Conservation (phyloP, 2,113 vertebrate species). For the Mesembrinibis cayennensis region DNA sequence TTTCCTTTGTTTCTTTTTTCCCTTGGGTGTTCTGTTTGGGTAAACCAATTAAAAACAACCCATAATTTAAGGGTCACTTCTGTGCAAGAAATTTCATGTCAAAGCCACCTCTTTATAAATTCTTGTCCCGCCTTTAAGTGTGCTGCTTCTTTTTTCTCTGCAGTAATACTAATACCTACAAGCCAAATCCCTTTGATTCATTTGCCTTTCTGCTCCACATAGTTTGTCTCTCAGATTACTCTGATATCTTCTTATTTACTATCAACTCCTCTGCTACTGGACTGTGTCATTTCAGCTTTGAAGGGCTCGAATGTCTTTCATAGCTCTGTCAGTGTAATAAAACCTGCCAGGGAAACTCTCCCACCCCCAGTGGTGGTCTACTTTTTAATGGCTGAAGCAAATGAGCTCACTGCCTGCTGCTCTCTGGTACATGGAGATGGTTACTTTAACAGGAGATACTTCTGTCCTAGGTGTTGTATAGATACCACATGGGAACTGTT, state of each 20-base stretch:
- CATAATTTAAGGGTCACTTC: not conserved
- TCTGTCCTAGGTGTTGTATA: not conserved
- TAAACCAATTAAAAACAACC: fast-evolving
- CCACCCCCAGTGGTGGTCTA: fast-evolving
- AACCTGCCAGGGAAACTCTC: not conserved
- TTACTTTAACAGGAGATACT: not conserved
- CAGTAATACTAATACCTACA: not conserved
- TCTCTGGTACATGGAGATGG: not conserved
- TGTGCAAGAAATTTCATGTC: not conserved
- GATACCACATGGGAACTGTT: not conserved
- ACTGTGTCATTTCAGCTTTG: not conserved
- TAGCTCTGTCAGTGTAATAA: not conserved
- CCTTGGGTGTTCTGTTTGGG: fast-evolving
- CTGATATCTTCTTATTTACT: not conserved
- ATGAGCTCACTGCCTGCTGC: not conserved
- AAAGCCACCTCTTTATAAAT: not conserved
- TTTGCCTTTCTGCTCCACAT: not conserved
- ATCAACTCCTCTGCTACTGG: not conserved
- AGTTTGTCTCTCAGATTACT: not conserved
- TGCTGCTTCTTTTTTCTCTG: not conserved
- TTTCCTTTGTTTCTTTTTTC: not conserved
- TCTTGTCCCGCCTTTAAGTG: not conserved
- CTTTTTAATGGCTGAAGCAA: not conserved
- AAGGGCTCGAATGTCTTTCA: not conserved
- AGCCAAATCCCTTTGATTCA: not conserved